phyloP scores from a whole-genome alignment of 2,888 invertebrate species.

The Andrena trimmerana region DNA sequence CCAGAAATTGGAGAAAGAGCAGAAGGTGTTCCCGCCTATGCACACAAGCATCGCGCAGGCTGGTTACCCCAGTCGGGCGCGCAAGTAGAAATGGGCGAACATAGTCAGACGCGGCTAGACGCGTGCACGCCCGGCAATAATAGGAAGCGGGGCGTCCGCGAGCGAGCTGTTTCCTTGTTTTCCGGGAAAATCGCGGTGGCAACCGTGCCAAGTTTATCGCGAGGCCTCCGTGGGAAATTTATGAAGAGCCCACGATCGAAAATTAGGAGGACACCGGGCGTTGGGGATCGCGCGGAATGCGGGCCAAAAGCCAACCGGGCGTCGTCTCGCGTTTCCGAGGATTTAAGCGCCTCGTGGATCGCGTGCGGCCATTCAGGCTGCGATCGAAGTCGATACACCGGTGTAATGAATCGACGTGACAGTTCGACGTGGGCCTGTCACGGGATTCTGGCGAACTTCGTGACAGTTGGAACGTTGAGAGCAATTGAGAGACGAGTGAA shows the following conservation, averaged over 20 bases:
- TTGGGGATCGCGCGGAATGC: slow-evolving; percentile 55
- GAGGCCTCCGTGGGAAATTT: slow-evolving; percentile 54
- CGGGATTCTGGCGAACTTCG: too few relatives aligned
- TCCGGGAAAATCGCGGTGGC: slow-evolving; percentile 57
- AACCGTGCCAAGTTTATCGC: slow-evolving; percentile 56
- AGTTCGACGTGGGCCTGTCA: not conserved
- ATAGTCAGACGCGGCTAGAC: slow-evolving; percentile 38
- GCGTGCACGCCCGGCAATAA: not conserved
- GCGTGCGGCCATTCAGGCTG: not conserved
- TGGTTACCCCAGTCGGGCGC: not conserved
- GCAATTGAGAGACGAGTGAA: not conserved
- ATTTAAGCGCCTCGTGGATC: slow-evolving; percentile 21
- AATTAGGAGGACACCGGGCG: slow-evolving; percentile 59
- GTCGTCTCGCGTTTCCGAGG: slow-evolving; percentile 18
- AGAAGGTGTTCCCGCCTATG: too few relatives aligned
- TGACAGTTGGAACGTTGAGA: not conserved
- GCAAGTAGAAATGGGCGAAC: slow-evolving; percentile 41
- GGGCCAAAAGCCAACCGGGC: slow-evolving; percentile 58
- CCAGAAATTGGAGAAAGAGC: too few relatives aligned
- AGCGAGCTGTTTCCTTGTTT: slow-evolving; percentile 55
- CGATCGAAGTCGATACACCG: not conserved
- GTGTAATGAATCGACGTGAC: not conserved
- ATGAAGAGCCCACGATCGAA: slow-evolving; percentile 53
- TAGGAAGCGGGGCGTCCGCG: slow-evolving; percentile 13
- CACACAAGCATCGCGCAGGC: too few relatives aligned